Evolutionary conservation across 2,888 invertebrate genomes (phyloP), one percentile per base, ranked within the genome.

Genomic region (Spodoptera exigua): DNA sequence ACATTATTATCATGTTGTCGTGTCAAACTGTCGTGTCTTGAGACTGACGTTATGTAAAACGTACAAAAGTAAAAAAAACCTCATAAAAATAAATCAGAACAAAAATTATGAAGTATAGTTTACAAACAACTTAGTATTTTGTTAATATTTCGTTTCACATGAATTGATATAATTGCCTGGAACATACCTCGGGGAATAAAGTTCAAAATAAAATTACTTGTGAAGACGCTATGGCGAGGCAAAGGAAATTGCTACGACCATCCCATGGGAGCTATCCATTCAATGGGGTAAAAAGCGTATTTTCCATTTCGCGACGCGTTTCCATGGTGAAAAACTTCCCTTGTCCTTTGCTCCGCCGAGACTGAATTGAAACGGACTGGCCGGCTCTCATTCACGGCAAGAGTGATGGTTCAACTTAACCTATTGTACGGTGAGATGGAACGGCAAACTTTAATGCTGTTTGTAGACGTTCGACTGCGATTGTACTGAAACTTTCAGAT

Each of bases 201-300:
- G 37, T 47, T 36, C 12, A 13, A 4, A 21, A 55, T 41, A 41
- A 43, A 21, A 55, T 53, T 48, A 51, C 39, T 58, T 36, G 58
- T 54, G 41, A 58, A 58, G 51, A 35, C 34, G 17, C 18, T 14
- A 40, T 34, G 16, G 58, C n/a, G 11, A 45, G 12, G 54, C 34
- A 40, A 14, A 39, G 43, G 16, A 54, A 51, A 58, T 61, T 49
- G 40, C 45, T 39, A 0, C 7, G 43, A 17, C 17, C 21, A 27
- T 65, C 66, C 68, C 65, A 53, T 47, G 63, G 63, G 73, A 37
- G 44, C 68, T 32, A 53, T 62, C 55, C 53, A 59, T 72, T 62
- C 58, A 72, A 58, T 53, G 57, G 52, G 32, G 49, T 55, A 59
- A 67, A 71, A 59, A 53, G 36, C 54, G 40, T 45, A 52, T 46